phyloP scores from a whole-genome alignment of 2,888 invertebrate genomes.

The Mimachlamys varia region DNA sequence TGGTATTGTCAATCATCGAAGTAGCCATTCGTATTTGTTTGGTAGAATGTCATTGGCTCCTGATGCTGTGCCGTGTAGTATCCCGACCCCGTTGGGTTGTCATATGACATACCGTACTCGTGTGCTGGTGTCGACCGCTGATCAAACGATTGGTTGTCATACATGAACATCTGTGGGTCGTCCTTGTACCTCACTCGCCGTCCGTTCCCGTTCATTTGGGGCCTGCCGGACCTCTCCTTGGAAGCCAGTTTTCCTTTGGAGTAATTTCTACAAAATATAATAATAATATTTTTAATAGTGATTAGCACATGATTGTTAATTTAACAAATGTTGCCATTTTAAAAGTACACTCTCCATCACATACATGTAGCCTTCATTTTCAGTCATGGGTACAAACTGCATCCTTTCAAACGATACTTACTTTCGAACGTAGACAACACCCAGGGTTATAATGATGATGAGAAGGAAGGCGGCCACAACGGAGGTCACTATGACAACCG shows the following conservation, averaged over 20 bases:
- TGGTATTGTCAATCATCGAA: background rate
- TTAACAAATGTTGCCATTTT: too few species aligned
- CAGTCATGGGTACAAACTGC: too few species aligned
- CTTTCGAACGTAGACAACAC: constrained; percentile 53
- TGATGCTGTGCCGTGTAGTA: background rate
- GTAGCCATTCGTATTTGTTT: background rate
- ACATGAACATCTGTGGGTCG: background rate
- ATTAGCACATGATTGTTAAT: too few species aligned
- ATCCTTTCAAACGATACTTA: constrained; percentile 38
- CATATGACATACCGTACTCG: background rate
- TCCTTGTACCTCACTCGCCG: background rate
- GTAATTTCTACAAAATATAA: background rate
- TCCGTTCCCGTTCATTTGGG: background rate
- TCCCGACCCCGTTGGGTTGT: background rate
- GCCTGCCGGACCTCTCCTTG: background rate
- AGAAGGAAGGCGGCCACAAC: constrained; percentile 56
- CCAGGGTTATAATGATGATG: constrained; percentile 53
- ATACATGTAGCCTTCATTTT: too few species aligned
- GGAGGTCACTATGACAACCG: constrained; percentile 57
- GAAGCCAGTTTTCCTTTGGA: background rate
- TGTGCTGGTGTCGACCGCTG: background rate
- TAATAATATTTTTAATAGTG: too few species aligned
- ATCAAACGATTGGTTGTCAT: background rate
- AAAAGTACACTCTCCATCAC: too few species aligned
- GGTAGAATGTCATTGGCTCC: background rate